Evolutionary conservation across 2,888 invertebrate species (phyloP), one percentile per base, ranked within the genome.

Genomic region (Drosophila histrio): DNA sequence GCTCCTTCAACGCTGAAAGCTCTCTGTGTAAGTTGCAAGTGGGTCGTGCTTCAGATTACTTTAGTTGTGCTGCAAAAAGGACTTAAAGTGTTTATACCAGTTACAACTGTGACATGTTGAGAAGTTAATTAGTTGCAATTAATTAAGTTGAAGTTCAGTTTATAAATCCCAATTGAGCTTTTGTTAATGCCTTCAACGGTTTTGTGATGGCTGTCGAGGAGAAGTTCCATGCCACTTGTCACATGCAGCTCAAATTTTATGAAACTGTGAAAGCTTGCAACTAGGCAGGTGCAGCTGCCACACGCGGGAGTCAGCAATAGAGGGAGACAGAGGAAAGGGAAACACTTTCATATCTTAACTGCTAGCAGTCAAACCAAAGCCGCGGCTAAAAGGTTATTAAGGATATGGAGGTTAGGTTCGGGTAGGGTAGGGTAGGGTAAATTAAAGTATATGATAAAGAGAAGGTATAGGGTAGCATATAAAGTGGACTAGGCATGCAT

Each of bases 371-470:
- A 43, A 56, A 46, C 49, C 36, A 34, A 50, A 67, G 32, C 50
- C 63, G 38, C 52, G 28, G 34, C 60, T 53, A 38, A 43, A 49
- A 71, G 57, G 47, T 60, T 72, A 73, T 71, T 57, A 71, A 49
- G 66, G 28, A 44, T 62, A 46, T 52, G 46, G 5, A 19, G 21
- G 43, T 22, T 43, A 26, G 34, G 26, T 36, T 39, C 21, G 15
- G 19, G 43, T 21, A 24, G 34, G 38, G 34, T 17, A 6, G 46
- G 15, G n/a, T 24, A 21, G 46, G 28, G n/a, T 52, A 30, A n/a
- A n/a, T n/a, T n/a, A n/a, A n/a, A n/a, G n/a, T n/a, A n/a, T n/a
- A n/a, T n/a, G n/a, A n/a, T n/a, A n/a, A n/a, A n/a, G 5, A 13
- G 41, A 7, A 15, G 11, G 2, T 8, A 3, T 13, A 47, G 22